Conservation (phyloP, 2,888 invertebrate species). For the Norana najaformis region DNA sequence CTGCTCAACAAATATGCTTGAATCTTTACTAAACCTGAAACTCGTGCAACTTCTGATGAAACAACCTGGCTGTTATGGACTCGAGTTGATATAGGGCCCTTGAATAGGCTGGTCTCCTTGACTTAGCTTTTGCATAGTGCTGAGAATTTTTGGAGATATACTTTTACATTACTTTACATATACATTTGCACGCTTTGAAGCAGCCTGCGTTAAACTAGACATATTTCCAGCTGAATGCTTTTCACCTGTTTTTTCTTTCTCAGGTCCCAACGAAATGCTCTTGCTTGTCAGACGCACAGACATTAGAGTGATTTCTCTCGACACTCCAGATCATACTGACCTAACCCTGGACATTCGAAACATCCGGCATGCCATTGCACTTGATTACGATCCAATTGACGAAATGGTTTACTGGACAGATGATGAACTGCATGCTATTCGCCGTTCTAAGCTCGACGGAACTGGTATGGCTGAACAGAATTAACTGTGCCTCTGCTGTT, state of each 20-base stretch:
- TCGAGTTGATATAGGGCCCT: too few species aligned
- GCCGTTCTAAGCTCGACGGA: slow-evolving; percentile 80
- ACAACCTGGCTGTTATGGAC: too few species aligned
- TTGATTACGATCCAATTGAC: slow-evolving; percentile 45
- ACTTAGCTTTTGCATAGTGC: too few species aligned
- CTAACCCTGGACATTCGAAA: slow-evolving; percentile 78
- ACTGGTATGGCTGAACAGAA: slow-evolving; percentile 59
- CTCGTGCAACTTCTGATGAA: too few species aligned
- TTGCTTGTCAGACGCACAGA: slow-evolving; percentile 80
- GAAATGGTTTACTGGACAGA: slow-evolving; percentile 85
- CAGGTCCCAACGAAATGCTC: slow-evolving; percentile 81
- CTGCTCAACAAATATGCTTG: too few species aligned
- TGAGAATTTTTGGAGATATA: too few species aligned
- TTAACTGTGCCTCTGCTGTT: background rate
- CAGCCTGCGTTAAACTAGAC: background rate
- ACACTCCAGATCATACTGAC: slow-evolving; percentile 74
- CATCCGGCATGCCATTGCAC: slow-evolving; percentile 73
- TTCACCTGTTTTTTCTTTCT: slow-evolving; percentile 42
- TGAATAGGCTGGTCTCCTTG: too few species aligned
- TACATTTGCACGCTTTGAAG: too few species aligned
- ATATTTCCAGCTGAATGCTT: background rate
- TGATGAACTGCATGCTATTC: slow-evolving; percentile 79
- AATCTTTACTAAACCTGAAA: too few species aligned
- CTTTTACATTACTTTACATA: too few species aligned
- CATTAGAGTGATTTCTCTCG: slow-evolving; percentile 83